Evolutionary conservation across 2,888 invertebrate genomes (phyloP).

Genomic region (Candidula unifasciata): DNA sequence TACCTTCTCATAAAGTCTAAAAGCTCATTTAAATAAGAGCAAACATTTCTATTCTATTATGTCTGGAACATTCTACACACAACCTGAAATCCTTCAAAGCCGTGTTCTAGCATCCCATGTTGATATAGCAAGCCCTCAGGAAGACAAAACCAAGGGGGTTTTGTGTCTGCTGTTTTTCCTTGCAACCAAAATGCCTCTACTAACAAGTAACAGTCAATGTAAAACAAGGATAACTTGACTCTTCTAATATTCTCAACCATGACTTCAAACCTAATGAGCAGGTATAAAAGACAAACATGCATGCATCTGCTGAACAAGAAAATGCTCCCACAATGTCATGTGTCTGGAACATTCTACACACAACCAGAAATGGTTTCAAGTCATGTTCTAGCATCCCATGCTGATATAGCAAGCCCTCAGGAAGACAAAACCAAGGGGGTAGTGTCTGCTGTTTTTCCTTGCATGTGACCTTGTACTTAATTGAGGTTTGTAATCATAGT

Average conservation of each 20-base stretch:
- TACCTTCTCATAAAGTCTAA: too few species aligned
- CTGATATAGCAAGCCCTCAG: conserved; percentile 51
- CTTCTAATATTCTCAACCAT: too few species aligned
- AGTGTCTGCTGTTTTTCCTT: conserved; percentile 13
- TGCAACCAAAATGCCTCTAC: too few species aligned
- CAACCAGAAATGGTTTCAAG: conserved; percentile 38
- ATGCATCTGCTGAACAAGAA: too few species aligned
- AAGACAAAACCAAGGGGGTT: conserved; percentile 25
- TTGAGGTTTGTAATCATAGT: too few species aligned
- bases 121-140: conserved; percentile 51
- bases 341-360: conserved; percentile 43
- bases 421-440: conserved; percentile 32
- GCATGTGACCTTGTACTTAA: too few species aligned
- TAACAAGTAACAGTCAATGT: too few species aligned
- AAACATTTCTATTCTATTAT: neutral
- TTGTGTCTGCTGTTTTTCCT: conserved; percentile 7
- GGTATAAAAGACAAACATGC: too few species aligned
- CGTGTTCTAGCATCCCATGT: conserved; percentile 41
- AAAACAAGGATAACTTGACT: too few species aligned
- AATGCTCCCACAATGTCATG: too few species aligned
- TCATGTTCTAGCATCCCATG: conserved; percentile 41
- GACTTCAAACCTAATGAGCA: too few species aligned
- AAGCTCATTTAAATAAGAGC: too few species aligned
- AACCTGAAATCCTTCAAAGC: conserved; percentile 36
- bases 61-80: conserved; percentile 46